Evolutionary conservation across 2,888 invertebrate species (phyloP), one percentile per base, ranked within the genome.

Genomic region (Marronus borbonicus): DNA sequence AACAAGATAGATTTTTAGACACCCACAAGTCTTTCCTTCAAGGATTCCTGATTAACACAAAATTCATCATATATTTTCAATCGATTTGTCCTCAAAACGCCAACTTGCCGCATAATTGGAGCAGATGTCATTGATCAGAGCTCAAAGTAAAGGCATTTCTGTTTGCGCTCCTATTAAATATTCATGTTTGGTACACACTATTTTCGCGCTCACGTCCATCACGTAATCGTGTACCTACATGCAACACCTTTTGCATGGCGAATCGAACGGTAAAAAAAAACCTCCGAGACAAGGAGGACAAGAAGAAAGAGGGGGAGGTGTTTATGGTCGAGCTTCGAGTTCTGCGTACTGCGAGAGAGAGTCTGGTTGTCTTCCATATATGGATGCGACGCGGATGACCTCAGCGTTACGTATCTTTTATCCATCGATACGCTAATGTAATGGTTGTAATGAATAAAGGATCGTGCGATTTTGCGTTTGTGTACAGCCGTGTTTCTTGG

Each of bases 351-450:
- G 17, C 20, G 69, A 55, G 60, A 55, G 60, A 74, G 44, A 31
- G 60, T 31, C 62, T 20, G 20, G 55, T 58, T 58, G 20, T 58
- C 58, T 8, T 74, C 74, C 74, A 74, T 74, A 58, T 74, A 74
- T 74, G 74, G 74, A 31, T 58, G 55, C 58, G 55, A n/a, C 74
- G 58, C 55, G 50, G 74, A 74, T 74, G 74, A 74, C 74, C 74
- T 74, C 74, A 74, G 28, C 74, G 55, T 17, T 50, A 12, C 14
- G 44, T 36, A 36, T 36, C 31, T 36, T 36, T 36, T 49, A 49
- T 39, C 39, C 39, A 66, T 36, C 66, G 31, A 66, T 49, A 31
- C 52, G 36, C 2, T 52, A 52, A n/a, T 5, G 31, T 36, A 36
- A 36, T 36, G 31, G 31, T 5, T 36, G 31, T 52, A 52, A 52